These are phyloP conservation scores for Drosophila histrio DNA, from an alignment of 2,888 invertebrate genomes.

Conservation along the genomic window DNA sequence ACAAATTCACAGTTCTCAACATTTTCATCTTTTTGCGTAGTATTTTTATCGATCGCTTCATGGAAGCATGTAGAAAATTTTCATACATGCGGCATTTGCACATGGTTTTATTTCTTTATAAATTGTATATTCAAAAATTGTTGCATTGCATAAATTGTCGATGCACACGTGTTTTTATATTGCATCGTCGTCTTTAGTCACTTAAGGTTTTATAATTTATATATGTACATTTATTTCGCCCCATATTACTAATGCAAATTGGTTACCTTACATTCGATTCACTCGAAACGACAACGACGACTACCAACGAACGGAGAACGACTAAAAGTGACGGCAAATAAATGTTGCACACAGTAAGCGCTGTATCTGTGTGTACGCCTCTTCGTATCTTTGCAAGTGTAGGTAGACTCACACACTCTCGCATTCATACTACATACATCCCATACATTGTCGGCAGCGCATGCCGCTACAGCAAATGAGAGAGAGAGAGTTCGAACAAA, in stretches of 20 bases:
- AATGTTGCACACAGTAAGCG: conserved; percentile 61
- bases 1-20: conserved; percentile 74
- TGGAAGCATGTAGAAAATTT: conserved; percentile 54
- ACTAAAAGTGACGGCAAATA: conserved; percentile 80
- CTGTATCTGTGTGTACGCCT: conserved; percentile 64
- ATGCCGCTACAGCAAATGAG: conserved; percentile 62
- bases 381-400: conserved; percentile 29
- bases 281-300: conserved; percentile 84
- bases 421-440: conserved; percentile 8
- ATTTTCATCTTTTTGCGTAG: conserved; percentile 81
- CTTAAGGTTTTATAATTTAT: conserved; percentile 46
- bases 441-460: conserved; percentile 37
- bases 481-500: conserved; percentile 23
- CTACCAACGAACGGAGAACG: conserved; percentile 82
- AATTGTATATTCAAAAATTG: conserved; percentile 7
- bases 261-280: conserved; percentile 83
- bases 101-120: conserved; percentile 39
- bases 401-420: conserved; percentile 24
- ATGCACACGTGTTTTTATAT: conserved; percentile 59
- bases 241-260: conserved; percentile 66
- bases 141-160: conserved; percentile 34
- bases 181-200: conserved; percentile 32
- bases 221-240: conserved; percentile 47
- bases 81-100: conserved; percentile 52
- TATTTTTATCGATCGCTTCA: conserved; percentile 82